A percentile compares a stretch with the other conserved stretches of the same genome.
Conservation (phyloP, 53 echinoderm and acorn worm species). For the Luidia sarsii region DNA sequence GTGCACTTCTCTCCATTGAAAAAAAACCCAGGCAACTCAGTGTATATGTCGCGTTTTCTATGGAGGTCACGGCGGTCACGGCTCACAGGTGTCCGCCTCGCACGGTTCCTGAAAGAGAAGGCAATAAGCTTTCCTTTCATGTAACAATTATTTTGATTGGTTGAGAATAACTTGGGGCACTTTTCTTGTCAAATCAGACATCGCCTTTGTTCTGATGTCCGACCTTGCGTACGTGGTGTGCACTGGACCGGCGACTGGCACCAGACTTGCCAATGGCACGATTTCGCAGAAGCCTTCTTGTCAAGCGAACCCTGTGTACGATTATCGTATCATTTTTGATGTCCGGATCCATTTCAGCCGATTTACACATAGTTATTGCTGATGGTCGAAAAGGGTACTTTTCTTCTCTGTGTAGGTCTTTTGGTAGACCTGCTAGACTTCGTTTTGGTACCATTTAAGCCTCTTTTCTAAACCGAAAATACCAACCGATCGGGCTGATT, state of each 20-base stretch:
- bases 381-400: background rate
- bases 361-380: background rate
- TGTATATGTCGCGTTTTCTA: too few relatives aligned
- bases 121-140: too few relatives aligned
- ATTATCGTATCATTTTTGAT: conserved; percentile 2
- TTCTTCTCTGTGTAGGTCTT: background rate
- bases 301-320: background rate
- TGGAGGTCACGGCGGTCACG: too few relatives aligned
- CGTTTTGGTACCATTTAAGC: background rate
- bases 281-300: background rate
- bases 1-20: too few relatives aligned
- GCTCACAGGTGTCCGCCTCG: too few relatives aligned
- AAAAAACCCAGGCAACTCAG: too few relatives aligned
- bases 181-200: conserved; percentile 20
- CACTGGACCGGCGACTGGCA: background rate
- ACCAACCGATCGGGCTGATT: conserved; percentile 1
- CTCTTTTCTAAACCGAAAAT: background rate
- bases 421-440: conserved; percentile 9
- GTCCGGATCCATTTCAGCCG: background rate
- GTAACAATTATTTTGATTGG: too few relatives aligned
- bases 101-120: too few relatives aligned
- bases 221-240: conserved; percentile 5
- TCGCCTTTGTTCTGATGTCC: background rate
- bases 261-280: conserved; percentile 14
- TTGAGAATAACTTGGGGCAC: background rate